Conservation (phyloP, 2,113 vertebrate species). For the Opisthocomus hoazin region DNA sequence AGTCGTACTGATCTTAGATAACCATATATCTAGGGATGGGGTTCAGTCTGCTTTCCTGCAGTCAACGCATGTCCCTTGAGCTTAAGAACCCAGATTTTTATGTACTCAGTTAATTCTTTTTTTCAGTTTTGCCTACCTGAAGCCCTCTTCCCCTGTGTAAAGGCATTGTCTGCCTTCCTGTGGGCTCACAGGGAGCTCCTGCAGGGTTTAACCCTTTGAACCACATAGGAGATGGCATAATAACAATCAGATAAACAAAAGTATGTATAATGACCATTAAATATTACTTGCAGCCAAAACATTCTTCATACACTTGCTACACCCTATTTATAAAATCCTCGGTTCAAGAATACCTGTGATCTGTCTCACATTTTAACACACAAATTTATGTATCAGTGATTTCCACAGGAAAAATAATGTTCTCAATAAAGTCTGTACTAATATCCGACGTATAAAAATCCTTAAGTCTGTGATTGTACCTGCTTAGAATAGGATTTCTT, state of each 20-base stretch:
- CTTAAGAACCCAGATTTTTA: not conserved
- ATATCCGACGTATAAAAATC: not conserved
- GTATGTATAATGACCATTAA: not conserved
- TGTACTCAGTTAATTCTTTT: not conserved
- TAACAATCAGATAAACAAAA: not conserved
- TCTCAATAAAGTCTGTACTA: not conserved
- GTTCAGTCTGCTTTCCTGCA: not conserved
- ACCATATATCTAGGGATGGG: not conserved
- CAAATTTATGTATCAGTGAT: slow-evolving; percentile 14
- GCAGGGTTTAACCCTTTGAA: not conserved
- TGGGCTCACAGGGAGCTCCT: not conserved
- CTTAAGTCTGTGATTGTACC: not conserved
- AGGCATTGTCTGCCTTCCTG: not conserved
- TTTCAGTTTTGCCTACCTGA: not conserved
- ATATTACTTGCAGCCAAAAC: not conserved
- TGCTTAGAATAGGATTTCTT: not conserved
- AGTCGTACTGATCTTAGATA: not conserved
- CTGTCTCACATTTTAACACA: not conserved
- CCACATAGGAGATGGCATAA: not conserved
- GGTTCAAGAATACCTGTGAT: not conserved
- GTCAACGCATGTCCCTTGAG: not conserved
- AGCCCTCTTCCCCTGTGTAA: not conserved
- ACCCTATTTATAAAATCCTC: not conserved
- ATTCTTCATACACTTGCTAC: not conserved
- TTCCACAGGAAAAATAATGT: not conserved